Percentiles rank a stretch among this genome's conserved stretches.
Evolutionary conservation across 2,797 vertebrate genomes (phyloP).

Genomic region (Acrossocheilus wenchowensis): DNA sequence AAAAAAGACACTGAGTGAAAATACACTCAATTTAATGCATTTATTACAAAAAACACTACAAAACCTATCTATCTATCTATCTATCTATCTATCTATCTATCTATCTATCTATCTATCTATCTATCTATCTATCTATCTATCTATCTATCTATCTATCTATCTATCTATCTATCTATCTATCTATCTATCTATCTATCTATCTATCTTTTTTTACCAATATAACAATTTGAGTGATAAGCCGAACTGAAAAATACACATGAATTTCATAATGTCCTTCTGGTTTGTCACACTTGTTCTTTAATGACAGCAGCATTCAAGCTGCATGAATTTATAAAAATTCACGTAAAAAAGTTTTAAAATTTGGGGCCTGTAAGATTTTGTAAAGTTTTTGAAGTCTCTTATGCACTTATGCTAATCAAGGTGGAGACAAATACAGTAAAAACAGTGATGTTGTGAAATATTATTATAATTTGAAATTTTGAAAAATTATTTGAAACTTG

Average conservation of each 20-base stretch:
- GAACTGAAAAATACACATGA: not conserved
- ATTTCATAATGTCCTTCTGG: not conserved
- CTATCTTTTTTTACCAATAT: no score
- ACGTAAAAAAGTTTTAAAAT: not conserved
- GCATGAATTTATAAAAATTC: not conserved
- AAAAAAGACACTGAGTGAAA: not conserved
- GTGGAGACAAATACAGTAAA: not conserved
- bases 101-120: no score
- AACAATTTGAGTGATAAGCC: not conserved
- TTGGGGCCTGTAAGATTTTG: not conserved
- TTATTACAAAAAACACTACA: not conserved
- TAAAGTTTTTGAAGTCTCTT: not conserved
- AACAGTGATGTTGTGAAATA: not conserved
- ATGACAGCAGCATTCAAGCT: not conserved
- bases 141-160: no score
- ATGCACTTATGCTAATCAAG: not conserved
- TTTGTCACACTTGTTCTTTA: not conserved
- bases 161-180: no score
- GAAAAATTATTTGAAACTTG: no score
- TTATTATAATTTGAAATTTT: not conserved
- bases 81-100: no score
- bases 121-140: no score
- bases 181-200: no score
- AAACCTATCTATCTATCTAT: not conserved
- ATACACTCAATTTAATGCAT: not conserved